Evolutionary conservation across 2,113 vertebrate genomes (phyloP).

Genomic region (Murina feae): DNA sequence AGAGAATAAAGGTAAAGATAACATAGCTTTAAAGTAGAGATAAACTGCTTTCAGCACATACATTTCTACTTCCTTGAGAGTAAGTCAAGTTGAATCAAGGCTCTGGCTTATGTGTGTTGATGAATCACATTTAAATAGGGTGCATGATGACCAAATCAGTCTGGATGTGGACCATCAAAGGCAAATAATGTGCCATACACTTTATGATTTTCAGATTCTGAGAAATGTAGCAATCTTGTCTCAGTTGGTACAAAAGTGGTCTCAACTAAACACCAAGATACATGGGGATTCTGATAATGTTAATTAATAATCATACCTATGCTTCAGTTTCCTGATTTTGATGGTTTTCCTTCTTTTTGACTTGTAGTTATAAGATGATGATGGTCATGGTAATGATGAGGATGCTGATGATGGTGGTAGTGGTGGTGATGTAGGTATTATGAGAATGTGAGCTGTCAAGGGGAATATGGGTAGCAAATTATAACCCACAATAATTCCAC

Average conservation of each 20-base stretch:
- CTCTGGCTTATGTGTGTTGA: background rate
- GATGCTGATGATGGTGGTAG: background rate
- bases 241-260: background rate
- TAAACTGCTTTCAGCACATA: background rate
- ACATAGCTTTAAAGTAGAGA: background rate
- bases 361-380: background rate
- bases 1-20: background rate
- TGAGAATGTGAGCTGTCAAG: background rate
- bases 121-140: background rate
- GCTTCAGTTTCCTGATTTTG: background rate
- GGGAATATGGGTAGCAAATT: background rate
- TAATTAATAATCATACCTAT: background rate
- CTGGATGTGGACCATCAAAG: background rate
- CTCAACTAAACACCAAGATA: background rate
- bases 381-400: background rate
- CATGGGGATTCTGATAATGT: background rate
- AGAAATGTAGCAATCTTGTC: background rate
- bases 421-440: background rate
- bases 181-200: background rate
- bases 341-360: background rate
- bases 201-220: background rate
- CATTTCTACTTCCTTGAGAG: background rate
- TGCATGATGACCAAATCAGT: background rate
- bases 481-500: background rate
- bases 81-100: background rate